phyloP scores from a whole-genome alignment of 2,113 vertebrate species.

The Indicator indicator region DNA sequence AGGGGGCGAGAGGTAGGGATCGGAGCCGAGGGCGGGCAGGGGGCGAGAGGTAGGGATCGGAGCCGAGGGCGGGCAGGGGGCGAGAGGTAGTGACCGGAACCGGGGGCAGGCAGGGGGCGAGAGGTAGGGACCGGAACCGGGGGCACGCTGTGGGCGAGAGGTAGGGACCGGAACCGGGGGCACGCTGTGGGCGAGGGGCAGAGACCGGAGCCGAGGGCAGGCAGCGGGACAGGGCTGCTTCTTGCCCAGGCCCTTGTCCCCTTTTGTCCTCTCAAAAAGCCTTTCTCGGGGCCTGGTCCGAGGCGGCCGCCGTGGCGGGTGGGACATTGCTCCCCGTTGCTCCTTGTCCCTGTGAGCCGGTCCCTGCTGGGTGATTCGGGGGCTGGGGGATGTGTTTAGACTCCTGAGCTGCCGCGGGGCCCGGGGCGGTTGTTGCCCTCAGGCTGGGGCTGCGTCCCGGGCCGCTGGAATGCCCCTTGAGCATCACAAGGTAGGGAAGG shows the following conservation, averaged over 20 bases:
- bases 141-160: too few relatives aligned
- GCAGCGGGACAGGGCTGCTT: too few relatives aligned
- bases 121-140: too few relatives aligned
- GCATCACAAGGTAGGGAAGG: neutral
- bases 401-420: accelerated
- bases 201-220: too few relatives aligned
- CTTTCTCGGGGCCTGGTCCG: accelerated
- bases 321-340: accelerated
- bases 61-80: neutral
- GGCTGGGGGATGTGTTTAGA: neutral
- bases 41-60: neutral
- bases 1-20: neutral
- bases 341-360: accelerated
- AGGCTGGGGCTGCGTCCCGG: neutral
- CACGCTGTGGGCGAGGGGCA: too few relatives aligned
- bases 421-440: neutral
- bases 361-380: neutral
- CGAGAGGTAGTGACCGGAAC: too few relatives aligned
- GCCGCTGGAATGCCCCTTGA: neutral
- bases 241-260: too few relatives aligned
- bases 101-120: neutral
- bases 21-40: neutral
- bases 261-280: neutral
- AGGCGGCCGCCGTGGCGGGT: accelerated
- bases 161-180: too few relatives aligned